Conservation (phyloP, 2,113 vertebrate genomes). For the Jacana jacana region DNA sequence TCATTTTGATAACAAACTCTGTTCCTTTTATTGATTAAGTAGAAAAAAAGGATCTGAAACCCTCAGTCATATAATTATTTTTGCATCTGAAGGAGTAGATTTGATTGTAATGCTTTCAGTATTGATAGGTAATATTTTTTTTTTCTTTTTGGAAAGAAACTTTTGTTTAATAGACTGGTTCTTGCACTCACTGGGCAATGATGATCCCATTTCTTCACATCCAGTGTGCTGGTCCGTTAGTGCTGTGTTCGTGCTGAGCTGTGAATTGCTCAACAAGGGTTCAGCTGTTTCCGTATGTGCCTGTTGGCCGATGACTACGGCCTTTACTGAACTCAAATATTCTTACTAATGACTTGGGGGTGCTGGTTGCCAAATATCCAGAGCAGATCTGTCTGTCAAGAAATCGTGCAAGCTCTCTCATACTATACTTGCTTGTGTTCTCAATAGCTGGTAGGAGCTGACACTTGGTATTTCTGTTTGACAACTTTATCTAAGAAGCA, state of each 20-base stretch:
- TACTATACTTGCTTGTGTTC: not conserved
- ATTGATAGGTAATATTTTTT: not conserved
- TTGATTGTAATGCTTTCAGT: not conserved
- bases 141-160: not conserved
- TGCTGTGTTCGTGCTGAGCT: not conserved
- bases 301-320: not conserved
- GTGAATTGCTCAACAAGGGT: slow-evolving; percentile 18
- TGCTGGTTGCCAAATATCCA: not conserved
- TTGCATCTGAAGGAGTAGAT: not conserved
- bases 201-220: not conserved
- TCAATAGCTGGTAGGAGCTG: not conserved
- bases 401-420: not conserved
- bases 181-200: not conserved
- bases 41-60: not conserved
- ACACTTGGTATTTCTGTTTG: not conserved
- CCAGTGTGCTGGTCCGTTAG: not conserved
- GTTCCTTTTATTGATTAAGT: not conserved
- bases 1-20: not conserved
- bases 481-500: not conserved
- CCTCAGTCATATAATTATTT: not conserved
- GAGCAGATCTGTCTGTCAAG: not conserved
- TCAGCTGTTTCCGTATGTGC: not conserved
- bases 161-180: not conserved
- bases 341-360: not conserved
- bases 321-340: not conserved